phyloP scores from a whole-genome alignment of 2,797 vertebrate species.

The Enteromius afrohamiltoni region DNA sequence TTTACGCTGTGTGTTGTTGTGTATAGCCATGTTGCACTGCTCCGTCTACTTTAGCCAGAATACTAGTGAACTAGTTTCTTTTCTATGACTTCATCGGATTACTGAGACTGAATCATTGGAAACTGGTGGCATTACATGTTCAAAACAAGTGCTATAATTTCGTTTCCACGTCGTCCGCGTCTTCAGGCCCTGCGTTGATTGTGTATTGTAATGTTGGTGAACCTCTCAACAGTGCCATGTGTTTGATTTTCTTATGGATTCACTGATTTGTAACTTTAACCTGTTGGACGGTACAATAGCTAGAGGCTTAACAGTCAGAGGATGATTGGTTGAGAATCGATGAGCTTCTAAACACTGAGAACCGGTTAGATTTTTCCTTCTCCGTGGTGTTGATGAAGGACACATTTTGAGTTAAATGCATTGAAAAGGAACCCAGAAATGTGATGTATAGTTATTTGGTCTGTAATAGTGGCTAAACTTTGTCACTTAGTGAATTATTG shows the following conservation, averaged over 20 bases:
- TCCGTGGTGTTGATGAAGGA: conserved; percentile 72
- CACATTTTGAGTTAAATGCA: conserved; percentile 59
- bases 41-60: conserved; percentile 22
- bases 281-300: conserved; percentile 72
- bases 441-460: conserved; percentile 79
- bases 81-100: background rate
- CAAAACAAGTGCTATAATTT: conserved; percentile 54
- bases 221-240: conserved; percentile 78
- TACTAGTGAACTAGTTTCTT: conserved; percentile 9
- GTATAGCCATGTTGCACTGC: conserved; percentile 62
- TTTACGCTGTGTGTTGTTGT: conserved; percentile 61
- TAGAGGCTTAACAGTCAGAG: conserved; percentile 72
- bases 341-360: conserved; percentile 25
- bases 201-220: conserved; percentile 71
- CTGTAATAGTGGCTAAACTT: conserved; percentile 77
- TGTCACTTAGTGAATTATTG: conserved; percentile 80
- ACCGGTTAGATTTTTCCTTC: conserved; percentile 61
- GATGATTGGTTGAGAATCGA: conserved; percentile 50
- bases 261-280: conserved; percentile 72
- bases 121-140: conserved; percentile 51
- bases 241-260: conserved; percentile 63
- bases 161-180: conserved; percentile 47
- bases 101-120: background rate
- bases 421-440: conserved; percentile 70
- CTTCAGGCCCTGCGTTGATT: conserved; percentile 58